Conservation (phyloP, 2,888 invertebrate genomes). For the Aquatica leii region DNA sequence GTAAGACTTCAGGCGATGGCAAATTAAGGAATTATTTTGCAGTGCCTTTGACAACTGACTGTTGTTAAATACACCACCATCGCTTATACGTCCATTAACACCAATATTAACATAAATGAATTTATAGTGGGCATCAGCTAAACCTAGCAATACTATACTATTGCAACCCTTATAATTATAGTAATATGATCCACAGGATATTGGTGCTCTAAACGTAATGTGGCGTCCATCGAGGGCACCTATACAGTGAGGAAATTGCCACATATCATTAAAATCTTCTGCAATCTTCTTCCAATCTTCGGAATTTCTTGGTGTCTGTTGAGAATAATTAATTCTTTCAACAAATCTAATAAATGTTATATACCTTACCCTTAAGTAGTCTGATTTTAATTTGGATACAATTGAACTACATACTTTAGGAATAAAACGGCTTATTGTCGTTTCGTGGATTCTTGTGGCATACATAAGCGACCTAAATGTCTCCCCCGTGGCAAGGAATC, state of each 20-base stretch:
- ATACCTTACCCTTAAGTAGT: conserved; percentile 6
- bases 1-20: background rate
- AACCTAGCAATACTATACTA: conserved; percentile 46
- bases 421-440: conserved; percentile 13
- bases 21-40: background rate
- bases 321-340: too few species aligned
- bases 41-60: conserved; percentile 13
- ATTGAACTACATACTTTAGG: conserved; percentile 8
- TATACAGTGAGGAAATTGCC: conserved; percentile 44
- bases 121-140: conserved; percentile 44
- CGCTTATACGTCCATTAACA: conserved; percentile 44
- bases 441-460: conserved; percentile 12
- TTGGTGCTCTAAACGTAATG: conserved; percentile 35
- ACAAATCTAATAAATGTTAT: too few species aligned
- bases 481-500: too few species aligned
- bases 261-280: conserved; percentile 25
- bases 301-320: conserved; percentile 16
- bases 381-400: conserved; percentile 7
- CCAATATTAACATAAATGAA: conserved; percentile 46
- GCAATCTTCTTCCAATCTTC: conserved; percentile 18
- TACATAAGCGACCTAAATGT: conserved; percentile 8
- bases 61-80: conserved; percentile 42
- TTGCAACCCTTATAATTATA: conserved; percentile 45
- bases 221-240: conserved; percentile 45
- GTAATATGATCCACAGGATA: conserved; percentile 41